These are phyloP conservation scores for Rhineura floridana DNA, from an alignment of 2,113 vertebrate species.

Conservation along the genomic window DNA sequence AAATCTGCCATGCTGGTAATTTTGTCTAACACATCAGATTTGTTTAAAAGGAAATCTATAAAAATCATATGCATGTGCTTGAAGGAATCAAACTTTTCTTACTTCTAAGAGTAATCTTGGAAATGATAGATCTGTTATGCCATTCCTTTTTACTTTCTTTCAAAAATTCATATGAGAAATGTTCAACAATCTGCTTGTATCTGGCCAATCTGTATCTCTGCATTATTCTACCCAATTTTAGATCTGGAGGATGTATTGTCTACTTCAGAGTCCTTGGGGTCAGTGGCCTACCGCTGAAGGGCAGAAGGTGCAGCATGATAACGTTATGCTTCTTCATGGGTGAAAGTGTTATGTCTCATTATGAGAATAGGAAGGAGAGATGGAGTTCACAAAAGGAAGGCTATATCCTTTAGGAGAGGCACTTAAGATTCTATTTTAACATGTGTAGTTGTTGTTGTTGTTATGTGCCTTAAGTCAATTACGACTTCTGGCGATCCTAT, in stretches of 20 bases:
- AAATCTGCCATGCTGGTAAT: conserved; percentile 55
- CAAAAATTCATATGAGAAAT: neutral
- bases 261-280: neutral
- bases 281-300: no score
- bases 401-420: no score
- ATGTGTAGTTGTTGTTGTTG: no score
- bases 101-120: neutral
- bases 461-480: no score
- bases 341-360: no score
- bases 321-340: no score
- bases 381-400: no score
- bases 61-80: conserved; percentile 26
- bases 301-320: no score
- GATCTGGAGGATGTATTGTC: neutral
- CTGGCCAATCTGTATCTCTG: neutral
- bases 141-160: neutral
- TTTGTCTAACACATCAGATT: conserved; percentile 29
- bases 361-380: no score
- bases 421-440: no score
- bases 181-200: neutral
- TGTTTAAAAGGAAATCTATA: conserved; percentile 29
- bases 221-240: no score
- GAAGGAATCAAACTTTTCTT: neutral
- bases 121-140: neutral
- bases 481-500: no score